Percentiles rank a stretch among this genome's conserved stretches.
Conservation (phyloP, 2,113 vertebrate genomes). For the Triplophysa dalaica region DNA sequence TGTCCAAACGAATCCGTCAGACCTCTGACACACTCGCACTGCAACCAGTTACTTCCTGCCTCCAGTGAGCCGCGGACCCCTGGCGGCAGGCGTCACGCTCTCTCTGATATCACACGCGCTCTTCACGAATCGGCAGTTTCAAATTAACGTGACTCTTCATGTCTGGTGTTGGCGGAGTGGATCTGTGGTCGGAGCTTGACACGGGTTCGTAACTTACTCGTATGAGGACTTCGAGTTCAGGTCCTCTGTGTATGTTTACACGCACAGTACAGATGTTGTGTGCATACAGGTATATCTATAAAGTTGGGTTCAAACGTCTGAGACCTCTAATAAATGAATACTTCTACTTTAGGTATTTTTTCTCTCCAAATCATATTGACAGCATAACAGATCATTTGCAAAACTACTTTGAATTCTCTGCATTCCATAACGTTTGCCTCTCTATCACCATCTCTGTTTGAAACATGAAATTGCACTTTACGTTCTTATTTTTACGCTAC, state of each 20-base stretch:
- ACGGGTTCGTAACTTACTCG: neutral
- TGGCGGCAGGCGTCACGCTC: neutral
- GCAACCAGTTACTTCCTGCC: conserved; percentile 32
- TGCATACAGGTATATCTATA: too few relatives aligned
- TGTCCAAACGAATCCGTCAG: conserved; percentile 82
- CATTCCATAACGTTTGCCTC: too few relatives aligned
- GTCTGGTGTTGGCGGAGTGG: neutral
- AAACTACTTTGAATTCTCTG: too few relatives aligned
- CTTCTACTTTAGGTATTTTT: too few relatives aligned
- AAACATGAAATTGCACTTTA: too few relatives aligned
- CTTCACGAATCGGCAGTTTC: conserved; percentile 34
- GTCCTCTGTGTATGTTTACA: neutral
- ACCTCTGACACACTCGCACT: conserved; percentile 55
- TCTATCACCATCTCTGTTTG: too few relatives aligned
- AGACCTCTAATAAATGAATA: too few relatives aligned
- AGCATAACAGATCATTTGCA: too few relatives aligned
- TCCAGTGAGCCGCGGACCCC: conserved; percentile 23
- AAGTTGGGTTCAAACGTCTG: too few relatives aligned
- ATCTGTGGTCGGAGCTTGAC: neutral
- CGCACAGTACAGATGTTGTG: neutral
- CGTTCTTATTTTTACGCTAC: too few relatives aligned
- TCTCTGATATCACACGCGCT: conserved; percentile 30
- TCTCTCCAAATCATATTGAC: too few relatives aligned
- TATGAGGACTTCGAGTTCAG: neutral
- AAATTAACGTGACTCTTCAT: conserved; percentile 22